Conservation (phyloP, 30 jellyfish, hydroid and myxozoan genomes). For the Aurelia coerulea region DNA sequence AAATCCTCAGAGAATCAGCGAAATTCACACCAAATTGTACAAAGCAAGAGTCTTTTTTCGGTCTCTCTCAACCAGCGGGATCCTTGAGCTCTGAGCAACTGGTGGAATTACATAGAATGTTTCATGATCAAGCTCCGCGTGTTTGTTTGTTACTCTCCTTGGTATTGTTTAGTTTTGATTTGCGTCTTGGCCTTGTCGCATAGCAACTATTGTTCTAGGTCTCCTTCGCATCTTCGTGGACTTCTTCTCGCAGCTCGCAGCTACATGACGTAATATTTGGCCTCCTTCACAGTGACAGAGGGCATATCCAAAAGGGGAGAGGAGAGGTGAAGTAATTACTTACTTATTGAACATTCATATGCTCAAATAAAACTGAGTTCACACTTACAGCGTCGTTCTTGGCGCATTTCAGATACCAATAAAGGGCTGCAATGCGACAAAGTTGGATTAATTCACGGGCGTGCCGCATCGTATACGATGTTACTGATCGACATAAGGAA, state of each 20-base stretch:
- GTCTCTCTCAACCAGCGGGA: background rate
- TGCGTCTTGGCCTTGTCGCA: conserved; percentile 27
- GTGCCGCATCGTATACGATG: no score
- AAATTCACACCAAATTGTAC: no score
- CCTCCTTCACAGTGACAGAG: conserved; percentile 7
- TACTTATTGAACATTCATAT: no score
- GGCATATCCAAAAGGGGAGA: background rate
- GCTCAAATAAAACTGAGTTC: no score
- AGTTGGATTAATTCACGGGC: no score
- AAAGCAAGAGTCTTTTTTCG: background rate
- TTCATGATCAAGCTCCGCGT: background rate
- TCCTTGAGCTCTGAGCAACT: background rate
- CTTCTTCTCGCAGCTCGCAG: background rate
- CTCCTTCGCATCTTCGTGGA: conserved; percentile 29
- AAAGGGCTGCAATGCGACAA: no score
- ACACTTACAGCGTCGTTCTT: no score
- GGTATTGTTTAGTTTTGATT: conserved; percentile 16
- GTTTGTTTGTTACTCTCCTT: conserved; percentile 50
- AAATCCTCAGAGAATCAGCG: background rate
- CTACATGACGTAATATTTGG: background rate
- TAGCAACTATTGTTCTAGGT: conserved; percentile 21
- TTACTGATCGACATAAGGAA: no score
- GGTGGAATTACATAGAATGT: background rate
- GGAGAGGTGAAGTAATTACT: no score
- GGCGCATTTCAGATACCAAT: no score